Evolutionary conservation across 1,140 invertebrate genomes (phyloP), one percentile per base, ranked within the genome.

Genomic region (Tachypleus tridentatus): DNA sequence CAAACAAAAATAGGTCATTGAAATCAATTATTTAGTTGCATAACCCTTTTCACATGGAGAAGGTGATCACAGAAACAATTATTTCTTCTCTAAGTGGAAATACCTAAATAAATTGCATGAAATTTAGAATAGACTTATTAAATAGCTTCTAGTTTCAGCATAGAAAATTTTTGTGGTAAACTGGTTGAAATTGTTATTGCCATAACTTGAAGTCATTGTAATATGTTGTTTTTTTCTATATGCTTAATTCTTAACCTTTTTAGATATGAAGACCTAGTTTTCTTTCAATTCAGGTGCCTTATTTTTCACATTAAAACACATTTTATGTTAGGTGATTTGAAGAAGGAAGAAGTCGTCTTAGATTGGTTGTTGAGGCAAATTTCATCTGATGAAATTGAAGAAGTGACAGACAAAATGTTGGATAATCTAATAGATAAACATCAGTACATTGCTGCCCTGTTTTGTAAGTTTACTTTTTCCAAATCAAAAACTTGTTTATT

Each of bases 371-470:
- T 75, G 49, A 66, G 71, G 49, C 71, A 74, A 49, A 70, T 73
- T 64, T 88, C 92, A 76, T 88, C 88, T 69, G 92, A 95, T 77
- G 91, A 95, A 82, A 95, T 96, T 72, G 92, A 96, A 81, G 91
- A 95, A 78, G 87, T 96, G 51, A 93, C 91, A 51, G 89, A 93
- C 76, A 90, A 93, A 80, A 93, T 94, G 88, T 80, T 95, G 61
- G 91, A 94, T 73, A 85, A 86, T 74, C 81, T 95, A 60, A 87
- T 95, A 64, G 88, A 88, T 72, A 89, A 93, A 75, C 86, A 88
- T 62, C 90, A 91, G 77, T 90, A 88, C 67, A 80, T 95, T 61
- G 91, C 92, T 68, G 92, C 95, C 70, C 77, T 96, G 60, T 95
- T 95, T 78, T 94, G 92, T 95, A 84, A 83, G 89, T 84, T 8